Evolutionary conservation across 2,888 invertebrate genomes (phyloP), one percentile per base, ranked within the genome.

Genomic region (Spisula subtruncata): DNA sequence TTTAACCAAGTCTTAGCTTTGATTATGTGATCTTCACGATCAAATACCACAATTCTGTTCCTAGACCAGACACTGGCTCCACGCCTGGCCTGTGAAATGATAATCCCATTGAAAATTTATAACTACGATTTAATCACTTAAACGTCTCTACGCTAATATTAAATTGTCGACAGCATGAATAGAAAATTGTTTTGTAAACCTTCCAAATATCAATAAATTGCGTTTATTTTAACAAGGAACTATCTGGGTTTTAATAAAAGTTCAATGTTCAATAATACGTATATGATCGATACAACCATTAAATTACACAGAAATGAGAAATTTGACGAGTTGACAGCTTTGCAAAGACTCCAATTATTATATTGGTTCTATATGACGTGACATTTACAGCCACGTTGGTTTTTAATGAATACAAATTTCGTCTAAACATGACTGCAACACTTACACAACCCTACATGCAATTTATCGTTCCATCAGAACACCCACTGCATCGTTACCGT

Each of bases 201-300:
- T 66, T 66, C 60, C n/a, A 66, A 25, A 66, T 66, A 66, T 66
- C 60, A 66, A 66, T 66, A 66, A 66, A 25, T n/a, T 66, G 12
- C 60, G 60, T 66, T 66, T 66, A 66, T 66, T 66, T 66, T 25
- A 66, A 66, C 60, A 66, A 66, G 60, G 60, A 66, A 66, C 20
- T 66, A 66, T 25, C 25, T 66, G 8, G 2, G 25, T 66, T 66
- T 66, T 66, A 66, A 25, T 66, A 66, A 66, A 66, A 25, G 2
- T 10, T 66, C 60, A 66, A 66, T 66, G n/a, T 66, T 10, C 60
- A 66, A 66, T 66, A 66, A n/a, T 66, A n/a, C n/a, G n/a, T n/a
- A 41, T 41, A 66, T 66, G 60, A 66, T 66, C 60, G 60, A 66
- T 66, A 66, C 8, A 25, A 66, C 60, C 60, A 66, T 66, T 66